Evolutionary conservation across 2,888 invertebrate genomes (phyloP).

Genomic region (Uloborus plumipes): DNA sequence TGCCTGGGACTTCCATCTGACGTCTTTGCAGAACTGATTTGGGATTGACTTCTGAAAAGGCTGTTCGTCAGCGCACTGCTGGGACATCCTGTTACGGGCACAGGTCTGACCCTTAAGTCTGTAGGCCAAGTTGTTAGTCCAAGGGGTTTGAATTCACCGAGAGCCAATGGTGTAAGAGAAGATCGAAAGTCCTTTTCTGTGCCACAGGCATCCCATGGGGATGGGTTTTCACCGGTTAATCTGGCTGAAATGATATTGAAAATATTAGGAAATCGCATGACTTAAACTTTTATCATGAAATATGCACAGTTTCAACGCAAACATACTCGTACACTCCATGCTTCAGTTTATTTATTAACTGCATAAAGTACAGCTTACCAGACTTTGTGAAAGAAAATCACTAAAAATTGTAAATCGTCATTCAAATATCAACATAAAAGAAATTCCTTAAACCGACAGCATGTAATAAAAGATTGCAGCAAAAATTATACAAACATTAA

Average conservation of each 20-base stretch:
- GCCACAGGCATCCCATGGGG: conserved; percentile 21
- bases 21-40: conserved; percentile 5
- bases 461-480: too few species aligned
- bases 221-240: conserved; percentile 25
- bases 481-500: too few species aligned
- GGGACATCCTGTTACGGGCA: conserved; percentile 43
- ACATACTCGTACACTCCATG: too few species aligned
- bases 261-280: not conserved
- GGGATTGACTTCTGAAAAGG: conserved; percentile 23
- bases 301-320: too few species aligned
- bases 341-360: too few species aligned
- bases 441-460: too few species aligned
- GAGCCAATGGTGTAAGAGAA: conserved; percentile 23
- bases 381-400: too few species aligned
- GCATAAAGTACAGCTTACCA: too few species aligned
- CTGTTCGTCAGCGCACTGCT: not conserved
- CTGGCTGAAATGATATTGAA: conserved; percentile 21
- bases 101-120: conserved; percentile 39
- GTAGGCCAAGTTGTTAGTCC: conserved; percentile 51
- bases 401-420: too few species aligned
- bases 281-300: too few species aligned
- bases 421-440: too few species aligned
- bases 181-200: conserved; percentile 39
- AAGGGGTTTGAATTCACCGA: conserved; percentile 47
- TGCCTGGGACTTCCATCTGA: not conserved